Base-by-base conservation (phyloP, 2,113 vertebrate species). In the Nothobranchius furzeri region DNA sequence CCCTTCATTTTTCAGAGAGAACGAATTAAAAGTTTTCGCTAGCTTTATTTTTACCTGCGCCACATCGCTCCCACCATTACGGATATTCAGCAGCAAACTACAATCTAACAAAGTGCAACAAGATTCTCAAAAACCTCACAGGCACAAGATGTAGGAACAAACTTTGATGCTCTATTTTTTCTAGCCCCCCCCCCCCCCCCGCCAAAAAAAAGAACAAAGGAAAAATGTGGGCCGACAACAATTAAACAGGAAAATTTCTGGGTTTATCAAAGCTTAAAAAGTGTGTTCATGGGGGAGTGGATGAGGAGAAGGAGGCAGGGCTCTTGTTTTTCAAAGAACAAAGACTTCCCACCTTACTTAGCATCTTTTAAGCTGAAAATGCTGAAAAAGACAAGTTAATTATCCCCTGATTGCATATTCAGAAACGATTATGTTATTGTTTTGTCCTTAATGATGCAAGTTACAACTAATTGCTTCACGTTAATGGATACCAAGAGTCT, bases 391-490 rank as follows among this genome's bases (percentile, higher is more conserved):
- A 68, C 64, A 48, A 25, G 15, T 68, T 80, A 88, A 90, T 91
- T 88, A 85, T 72, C 20, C 75, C 78, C 75, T 91, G 87, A 91
- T 88, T 86, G 85, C 80, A 86, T 84, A 86, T 89, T 91, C 84
- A 88, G 77, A 87, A 91, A 83, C 66, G 35, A 88, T 90, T 83
- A 85, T 70, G 68, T 87, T 76, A 82, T 88, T 90, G 83, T 88
- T 89, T 90, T 89, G 74, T 73, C 80, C 77, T 76, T 88, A 88
- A 87, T 86, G 83, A 88, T 89, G 89, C 85, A 89, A 87, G 89
- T 92, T 75, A 88, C 45, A 9, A 78, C 83, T 89, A 91, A 90
- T 90, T 87, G 79, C 79, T 67, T 81, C 72, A 63, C 52, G 45
- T 73, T 87, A 90, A 91, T 90, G 81, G 75, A 74, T 55, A 73